Evolutionary conservation across 2,113 vertebrate genomes (phyloP).

Genomic region (Gadus macrocephalus): DNA sequence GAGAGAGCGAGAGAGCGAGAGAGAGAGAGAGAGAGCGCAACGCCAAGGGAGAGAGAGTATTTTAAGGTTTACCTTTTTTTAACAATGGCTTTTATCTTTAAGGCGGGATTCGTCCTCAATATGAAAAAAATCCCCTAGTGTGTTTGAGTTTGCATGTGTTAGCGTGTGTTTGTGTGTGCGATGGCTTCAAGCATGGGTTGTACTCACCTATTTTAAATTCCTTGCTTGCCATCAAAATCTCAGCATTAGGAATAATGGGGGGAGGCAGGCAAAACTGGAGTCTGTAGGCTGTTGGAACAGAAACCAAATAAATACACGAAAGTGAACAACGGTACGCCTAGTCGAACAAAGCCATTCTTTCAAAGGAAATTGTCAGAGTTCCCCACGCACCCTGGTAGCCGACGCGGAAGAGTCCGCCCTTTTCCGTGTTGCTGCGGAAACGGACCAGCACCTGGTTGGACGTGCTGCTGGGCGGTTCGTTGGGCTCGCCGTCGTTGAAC

Average conservation of each 20-base stretch:
- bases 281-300: conserved; percentile 80
- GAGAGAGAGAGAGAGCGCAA: too few relatives aligned
- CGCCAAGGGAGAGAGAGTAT: too few relatives aligned
- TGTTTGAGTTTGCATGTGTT: too few relatives aligned
- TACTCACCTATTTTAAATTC: conserved; percentile 92
- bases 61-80: too few relatives aligned
- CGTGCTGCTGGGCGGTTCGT: conserved; percentile 83
- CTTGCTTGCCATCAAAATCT: conserved; percentile 90
- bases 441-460: conserved; percentile 91
- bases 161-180: too few relatives aligned
- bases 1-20: too few relatives aligned
- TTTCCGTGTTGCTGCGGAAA: conserved; percentile 87
- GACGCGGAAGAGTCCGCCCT: conserved; percentile 85
- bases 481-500: conserved; percentile 85
- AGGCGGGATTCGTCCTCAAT: neutral
- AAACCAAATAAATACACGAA: conserved; percentile 12
- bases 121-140: neutral
- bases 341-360: neutral
- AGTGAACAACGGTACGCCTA: neutral
- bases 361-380: neutral
- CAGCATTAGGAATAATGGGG: conserved; percentile 87
- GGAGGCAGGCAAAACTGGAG: conserved; percentile 90
- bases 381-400: conserved; percentile 79
- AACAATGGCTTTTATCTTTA: too few relatives aligned
- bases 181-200: conserved; percentile 11